Conservation (phyloP, 2,113 vertebrate genomes). For the Toxotes jaculatrix region DNA sequence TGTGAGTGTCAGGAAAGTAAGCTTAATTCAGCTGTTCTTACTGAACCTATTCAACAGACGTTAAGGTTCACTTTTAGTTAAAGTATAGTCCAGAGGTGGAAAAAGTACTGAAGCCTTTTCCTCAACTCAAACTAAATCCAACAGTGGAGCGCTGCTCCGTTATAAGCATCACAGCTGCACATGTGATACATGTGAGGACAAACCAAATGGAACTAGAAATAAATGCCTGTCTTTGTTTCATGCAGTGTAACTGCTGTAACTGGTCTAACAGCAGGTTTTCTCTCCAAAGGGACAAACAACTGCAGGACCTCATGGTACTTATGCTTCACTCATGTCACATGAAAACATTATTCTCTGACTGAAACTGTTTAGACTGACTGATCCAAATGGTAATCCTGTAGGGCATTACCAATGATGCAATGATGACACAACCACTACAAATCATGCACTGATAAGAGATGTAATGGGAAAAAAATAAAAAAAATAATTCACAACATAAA, state of each 20-base stretch:
- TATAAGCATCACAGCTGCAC: background rate
- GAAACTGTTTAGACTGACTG: too few relatives aligned
- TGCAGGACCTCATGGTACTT: too few relatives aligned
- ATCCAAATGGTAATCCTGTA: too few relatives aligned
- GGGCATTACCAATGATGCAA: too few relatives aligned
- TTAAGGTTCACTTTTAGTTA: background rate
- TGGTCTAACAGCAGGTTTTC: too few relatives aligned
- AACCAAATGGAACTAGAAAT: background rate
- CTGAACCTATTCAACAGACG: background rate
- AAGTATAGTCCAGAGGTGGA: conserved; percentile 44
- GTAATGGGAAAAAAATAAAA: background rate
- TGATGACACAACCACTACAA: background rate
- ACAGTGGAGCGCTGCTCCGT: background rate
- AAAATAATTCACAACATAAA: background rate
- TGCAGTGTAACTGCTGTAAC: too few relatives aligned
- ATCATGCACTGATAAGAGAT: background rate
- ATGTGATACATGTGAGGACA: too few relatives aligned
- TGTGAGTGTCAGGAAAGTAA: background rate
- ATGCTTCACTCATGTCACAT: too few relatives aligned
- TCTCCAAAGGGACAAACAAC: too few relatives aligned
- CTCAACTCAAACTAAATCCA: background rate
- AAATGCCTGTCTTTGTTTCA: background rate
- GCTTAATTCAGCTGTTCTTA: background rate
- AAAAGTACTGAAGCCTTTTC: background rate
- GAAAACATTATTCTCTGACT: too few relatives aligned